phyloP scores from a whole-genome alignment of 1,140 invertebrate genomes.

The Sarcophaga bullata region DNA sequence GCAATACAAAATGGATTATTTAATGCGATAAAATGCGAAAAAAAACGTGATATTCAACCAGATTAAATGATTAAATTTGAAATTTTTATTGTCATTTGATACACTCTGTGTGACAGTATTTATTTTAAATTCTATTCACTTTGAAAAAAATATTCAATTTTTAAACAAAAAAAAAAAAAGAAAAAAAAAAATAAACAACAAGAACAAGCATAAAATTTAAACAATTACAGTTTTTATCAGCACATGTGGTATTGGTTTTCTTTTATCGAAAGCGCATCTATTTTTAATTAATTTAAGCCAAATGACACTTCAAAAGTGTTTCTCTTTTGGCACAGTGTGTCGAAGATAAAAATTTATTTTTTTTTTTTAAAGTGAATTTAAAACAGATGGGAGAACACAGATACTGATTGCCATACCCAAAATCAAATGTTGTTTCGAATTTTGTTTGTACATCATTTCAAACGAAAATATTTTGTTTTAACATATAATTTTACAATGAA shows the following conservation, averaged over 20 bases:
- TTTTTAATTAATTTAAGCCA: conserved; percentile 5
- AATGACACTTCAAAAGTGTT: neutral
- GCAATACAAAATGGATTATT: too few species aligned
- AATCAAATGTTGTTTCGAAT: neutral
- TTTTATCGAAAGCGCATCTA: neutral
- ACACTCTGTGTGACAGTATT: too few species aligned
- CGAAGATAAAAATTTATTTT: too few species aligned
- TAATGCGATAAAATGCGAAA: too few species aligned
- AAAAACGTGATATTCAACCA: too few species aligned
- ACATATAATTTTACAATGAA: too few species aligned
- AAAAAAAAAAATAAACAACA: neutral
- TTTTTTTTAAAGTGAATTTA: too few species aligned
- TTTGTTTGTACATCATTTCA: neutral
- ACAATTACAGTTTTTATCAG: neutral
- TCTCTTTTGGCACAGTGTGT: neutral
- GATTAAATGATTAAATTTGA: too few species aligned
- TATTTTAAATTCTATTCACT: too few species aligned
- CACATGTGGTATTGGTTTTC: neutral
- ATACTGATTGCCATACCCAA: neutral
- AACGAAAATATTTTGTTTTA: neutral
- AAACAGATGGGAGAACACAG: neutral
- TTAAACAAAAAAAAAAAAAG: too few species aligned
- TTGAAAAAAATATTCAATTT: too few species aligned
- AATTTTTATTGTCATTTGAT: too few species aligned
- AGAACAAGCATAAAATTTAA: neutral